Evolutionary conservation across 1,140 invertebrate genomes (phyloP).

Genomic region (Geopemphigus sp.): DNA sequence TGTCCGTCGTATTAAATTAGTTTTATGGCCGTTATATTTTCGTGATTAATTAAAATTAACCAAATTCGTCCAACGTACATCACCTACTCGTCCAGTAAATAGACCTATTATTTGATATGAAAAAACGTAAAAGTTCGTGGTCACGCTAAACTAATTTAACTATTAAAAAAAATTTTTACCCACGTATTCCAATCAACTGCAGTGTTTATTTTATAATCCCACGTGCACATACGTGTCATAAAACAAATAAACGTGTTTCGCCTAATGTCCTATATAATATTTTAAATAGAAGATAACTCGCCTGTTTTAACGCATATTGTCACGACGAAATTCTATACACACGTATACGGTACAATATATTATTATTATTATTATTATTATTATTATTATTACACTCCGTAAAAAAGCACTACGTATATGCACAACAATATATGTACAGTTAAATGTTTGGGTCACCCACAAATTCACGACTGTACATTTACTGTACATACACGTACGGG

Average conservation of each 20-base stretch:
- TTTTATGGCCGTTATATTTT: too few relatives aligned
- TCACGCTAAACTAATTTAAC: too few relatives aligned
- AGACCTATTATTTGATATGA: not conserved
- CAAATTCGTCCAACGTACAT: too few relatives aligned
- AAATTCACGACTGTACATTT: too few relatives aligned
- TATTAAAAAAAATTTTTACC: too few relatives aligned
- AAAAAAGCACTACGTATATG: not conserved
- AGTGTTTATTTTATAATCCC: not conserved
- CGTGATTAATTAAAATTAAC: too few relatives aligned
- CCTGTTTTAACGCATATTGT: not conserved
- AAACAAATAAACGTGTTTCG: not conserved
- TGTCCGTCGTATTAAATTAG: too few relatives aligned
- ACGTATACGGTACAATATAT: not conserved
- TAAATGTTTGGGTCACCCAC: constrained; percentile 9
- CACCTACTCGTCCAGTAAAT: too few relatives aligned
- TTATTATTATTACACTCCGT: too few relatives aligned
- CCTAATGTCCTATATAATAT: not conserved
- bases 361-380: not conserved
- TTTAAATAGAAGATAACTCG: not conserved
- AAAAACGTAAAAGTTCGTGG: not conserved
- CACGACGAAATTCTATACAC: not conserved
- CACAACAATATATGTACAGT: not conserved
- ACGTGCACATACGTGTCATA: not conserved
- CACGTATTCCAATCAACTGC: too few relatives aligned
- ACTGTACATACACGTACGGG: not conserved